phyloP scores from a whole-genome alignment of 2,797 vertebrate species.

The Silurus lanzhouensis region DNA sequence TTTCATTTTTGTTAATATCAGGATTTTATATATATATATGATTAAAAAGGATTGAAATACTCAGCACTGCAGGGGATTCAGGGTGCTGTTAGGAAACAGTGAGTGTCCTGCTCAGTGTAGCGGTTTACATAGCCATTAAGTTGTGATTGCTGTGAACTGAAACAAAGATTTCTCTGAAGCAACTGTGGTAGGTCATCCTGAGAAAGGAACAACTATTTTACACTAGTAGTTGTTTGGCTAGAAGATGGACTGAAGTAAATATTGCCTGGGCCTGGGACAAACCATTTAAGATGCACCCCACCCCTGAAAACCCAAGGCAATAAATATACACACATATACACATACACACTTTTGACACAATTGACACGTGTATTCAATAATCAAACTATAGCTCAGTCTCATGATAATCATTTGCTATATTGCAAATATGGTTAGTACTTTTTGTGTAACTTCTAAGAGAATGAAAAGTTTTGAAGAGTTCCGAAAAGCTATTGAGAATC shows the following conservation, averaged over 20 bases:
- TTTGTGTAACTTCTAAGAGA: too few relatives aligned
- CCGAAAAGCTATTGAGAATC: background rate
- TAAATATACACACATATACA: background rate
- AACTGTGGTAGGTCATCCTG: conserved; percentile 9
- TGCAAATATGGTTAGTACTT: background rate
- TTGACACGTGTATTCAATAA: background rate
- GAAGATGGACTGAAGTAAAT: conserved; percentile 16
- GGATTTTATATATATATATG: background rate
- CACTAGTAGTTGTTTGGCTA: conserved; percentile 15
- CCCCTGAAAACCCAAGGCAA: background rate
- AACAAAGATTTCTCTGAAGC: conserved; percentile 33
- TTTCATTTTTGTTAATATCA: background rate
- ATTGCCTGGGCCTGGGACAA: background rate
- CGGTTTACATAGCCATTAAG: conserved; percentile 25
- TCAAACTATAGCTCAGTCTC: background rate
- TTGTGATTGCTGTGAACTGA: conserved; percentile 21
- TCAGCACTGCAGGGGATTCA: conserved; percentile 21
- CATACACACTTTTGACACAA: background rate
- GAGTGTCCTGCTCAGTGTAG: conserved; percentile 28
- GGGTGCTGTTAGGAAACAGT: conserved; percentile 17
- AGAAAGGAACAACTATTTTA: conserved; percentile 26
- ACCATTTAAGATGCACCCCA: background rate
- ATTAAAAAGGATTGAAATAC: conserved; percentile 14
- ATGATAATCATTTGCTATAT: background rate
- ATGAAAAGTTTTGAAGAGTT: background rate